phyloP scores from a whole-genome alignment of 2,888 invertebrate species.

The Eupithecia subumbrata region DNA sequence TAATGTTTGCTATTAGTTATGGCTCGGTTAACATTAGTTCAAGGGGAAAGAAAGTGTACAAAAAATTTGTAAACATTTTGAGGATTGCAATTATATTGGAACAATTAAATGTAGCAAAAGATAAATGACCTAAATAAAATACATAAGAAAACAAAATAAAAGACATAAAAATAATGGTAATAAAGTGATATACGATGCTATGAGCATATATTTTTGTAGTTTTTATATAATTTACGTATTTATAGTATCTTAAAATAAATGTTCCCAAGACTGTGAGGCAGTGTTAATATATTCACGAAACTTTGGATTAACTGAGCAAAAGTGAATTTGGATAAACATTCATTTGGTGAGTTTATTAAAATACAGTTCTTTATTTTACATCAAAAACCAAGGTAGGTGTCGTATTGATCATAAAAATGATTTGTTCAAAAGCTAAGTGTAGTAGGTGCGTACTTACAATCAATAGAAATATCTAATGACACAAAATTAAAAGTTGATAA shows the following conservation, averaged over 20 bases:
- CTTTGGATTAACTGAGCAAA: constrained; percentile 15
- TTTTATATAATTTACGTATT: constrained; percentile 27
- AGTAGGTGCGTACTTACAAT: background rate
- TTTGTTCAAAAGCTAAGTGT: background rate
- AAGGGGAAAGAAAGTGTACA: constrained; percentile 75
- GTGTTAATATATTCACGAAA: constrained; percentile 14
- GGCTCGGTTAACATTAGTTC: constrained; percentile 70
- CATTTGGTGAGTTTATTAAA: constrained; percentile 25
- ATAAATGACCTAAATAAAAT: constrained; percentile 39
- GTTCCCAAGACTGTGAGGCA: constrained; percentile 17
- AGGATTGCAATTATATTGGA: constrained; percentile 61
- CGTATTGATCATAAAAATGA: background rate
- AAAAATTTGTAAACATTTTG: constrained; percentile 68
- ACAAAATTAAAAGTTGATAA: background rate
- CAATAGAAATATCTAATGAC: background rate
- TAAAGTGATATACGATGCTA: constrained; percentile 42
- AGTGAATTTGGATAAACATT: constrained; percentile 15
- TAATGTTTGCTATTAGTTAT: constrained; percentile 79
- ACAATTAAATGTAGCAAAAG: constrained; percentile 24
- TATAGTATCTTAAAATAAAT: background rate
- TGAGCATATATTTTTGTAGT: constrained; percentile 39
- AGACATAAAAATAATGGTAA: constrained; percentile 45
- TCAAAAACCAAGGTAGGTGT: background rate
- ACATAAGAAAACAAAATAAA: constrained; percentile 24
- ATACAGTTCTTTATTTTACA: background rate